Conservation (phyloP, 2,888 invertebrate genomes). For the Leptothorax acervorum region DNA sequence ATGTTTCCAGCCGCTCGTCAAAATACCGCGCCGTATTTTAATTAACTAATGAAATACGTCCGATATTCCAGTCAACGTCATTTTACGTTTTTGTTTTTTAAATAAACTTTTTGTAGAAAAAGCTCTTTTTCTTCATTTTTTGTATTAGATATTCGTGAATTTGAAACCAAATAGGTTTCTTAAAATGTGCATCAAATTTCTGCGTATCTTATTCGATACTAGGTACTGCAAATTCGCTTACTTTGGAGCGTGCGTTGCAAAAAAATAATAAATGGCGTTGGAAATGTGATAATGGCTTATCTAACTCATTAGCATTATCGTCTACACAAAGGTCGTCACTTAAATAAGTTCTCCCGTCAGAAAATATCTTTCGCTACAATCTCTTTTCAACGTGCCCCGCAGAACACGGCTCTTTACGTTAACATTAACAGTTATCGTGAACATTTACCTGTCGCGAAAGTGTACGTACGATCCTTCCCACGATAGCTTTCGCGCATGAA, state of each 20-base stretch:
- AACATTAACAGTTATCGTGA: background rate
- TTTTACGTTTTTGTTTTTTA: background rate
- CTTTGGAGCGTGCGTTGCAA: background rate
- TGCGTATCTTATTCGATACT: background rate
- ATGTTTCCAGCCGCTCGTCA: background rate
- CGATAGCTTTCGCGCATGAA: constrained; percentile 17
- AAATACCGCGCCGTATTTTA: constrained; percentile 16
- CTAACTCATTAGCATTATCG: constrained; percentile 47
- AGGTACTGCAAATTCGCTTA: background rate
- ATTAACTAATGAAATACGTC: constrained; percentile 28
- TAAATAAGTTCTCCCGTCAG: constrained; percentile 23
- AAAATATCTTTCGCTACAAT: constrained; percentile 35
- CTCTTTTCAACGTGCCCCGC: constrained; percentile 17
- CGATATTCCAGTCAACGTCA: background rate
- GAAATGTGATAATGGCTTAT: constrained; percentile 44
- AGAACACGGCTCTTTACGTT: background rate
- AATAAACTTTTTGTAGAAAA: background rate
- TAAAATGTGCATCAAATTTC: background rate
- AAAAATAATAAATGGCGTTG: constrained; percentile 14
- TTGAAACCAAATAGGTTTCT: background rate
- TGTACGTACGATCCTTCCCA: constrained; percentile 9
- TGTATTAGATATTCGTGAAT: background rate
- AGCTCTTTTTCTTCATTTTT: background rate
- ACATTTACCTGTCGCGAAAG: constrained; percentile 40
- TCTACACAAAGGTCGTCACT: constrained; percentile 19